Evolutionary conservation across 2,888 invertebrate genomes (phyloP).

Genomic region (Microctonus hyperodae): DNA sequence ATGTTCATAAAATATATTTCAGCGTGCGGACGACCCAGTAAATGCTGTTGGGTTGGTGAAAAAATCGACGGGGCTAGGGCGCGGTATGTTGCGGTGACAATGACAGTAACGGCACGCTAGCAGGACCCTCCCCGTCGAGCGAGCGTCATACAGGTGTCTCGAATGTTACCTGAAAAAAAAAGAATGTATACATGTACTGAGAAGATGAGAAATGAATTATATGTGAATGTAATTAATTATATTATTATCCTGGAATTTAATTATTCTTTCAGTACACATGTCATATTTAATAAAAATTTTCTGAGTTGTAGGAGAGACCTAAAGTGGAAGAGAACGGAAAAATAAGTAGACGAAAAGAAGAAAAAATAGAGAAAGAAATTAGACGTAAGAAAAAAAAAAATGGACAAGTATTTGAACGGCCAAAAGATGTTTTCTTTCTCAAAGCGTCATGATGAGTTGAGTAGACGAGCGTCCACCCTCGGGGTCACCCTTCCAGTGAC

Average conservation of each 20-base stretch:
- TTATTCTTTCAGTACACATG: background rate
- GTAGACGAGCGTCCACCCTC: slow-evolving; percentile 20
- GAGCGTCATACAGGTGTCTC: slow-evolving; percentile 61
- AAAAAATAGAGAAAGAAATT: background rate
- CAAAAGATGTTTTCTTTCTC: slow-evolving; percentile 10
- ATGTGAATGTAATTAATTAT: background rate
- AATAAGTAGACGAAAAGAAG: background rate
- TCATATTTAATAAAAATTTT: background rate
- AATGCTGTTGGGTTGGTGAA: slow-evolving; percentile 18
- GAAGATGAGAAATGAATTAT: background rate
- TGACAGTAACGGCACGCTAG: slow-evolving; percentile 55
- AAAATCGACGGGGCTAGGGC: slow-evolving; percentile 54
- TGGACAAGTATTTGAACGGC: slow-evolving; percentile 26
- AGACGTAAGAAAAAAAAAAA: slow-evolving; percentile 32
- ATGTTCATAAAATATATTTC: slow-evolving; percentile 3
- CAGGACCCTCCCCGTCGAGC: slow-evolving; percentile 59
- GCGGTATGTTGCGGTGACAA: slow-evolving; percentile 53
- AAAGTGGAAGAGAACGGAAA: background rate
- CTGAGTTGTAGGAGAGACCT: no score
- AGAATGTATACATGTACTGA: background rate
- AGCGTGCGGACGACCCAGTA: slow-evolving; percentile 7
- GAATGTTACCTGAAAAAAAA: slow-evolving; percentile 53
- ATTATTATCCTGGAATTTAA: background rate
- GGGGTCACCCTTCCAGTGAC: slow-evolving; percentile 25
- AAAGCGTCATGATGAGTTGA: slow-evolving; percentile 2